These are phyloP conservation scores for Cheilosia scutellata DNA, from an alignment of 2,888 invertebrate genomes.

Conservation along the genomic window DNA sequence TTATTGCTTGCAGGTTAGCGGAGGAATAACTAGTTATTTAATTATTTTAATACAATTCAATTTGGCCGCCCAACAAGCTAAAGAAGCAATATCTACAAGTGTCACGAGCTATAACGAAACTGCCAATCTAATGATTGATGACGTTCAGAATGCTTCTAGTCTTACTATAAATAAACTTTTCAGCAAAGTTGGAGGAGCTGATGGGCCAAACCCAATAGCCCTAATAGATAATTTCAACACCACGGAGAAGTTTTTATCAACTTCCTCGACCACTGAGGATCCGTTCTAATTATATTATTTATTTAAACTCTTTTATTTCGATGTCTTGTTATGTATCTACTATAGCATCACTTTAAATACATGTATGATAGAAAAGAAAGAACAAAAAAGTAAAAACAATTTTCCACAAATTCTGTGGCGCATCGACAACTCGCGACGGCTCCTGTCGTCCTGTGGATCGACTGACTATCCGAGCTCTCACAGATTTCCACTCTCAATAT, in stretches of 20 bases:
- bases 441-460: too few relatives aligned
- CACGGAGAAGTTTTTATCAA: constrained; percentile 3
- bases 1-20: constrained; percentile 78
- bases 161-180: neutral
- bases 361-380: too few relatives aligned
- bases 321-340: too few relatives aligned
- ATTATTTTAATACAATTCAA: constrained; percentile 84
- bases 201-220: neutral
- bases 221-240: constrained; percentile 3
- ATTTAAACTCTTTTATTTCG: too few relatives aligned
- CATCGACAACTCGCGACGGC: too few relatives aligned
- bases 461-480: too few relatives aligned
- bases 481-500: too few relatives aligned
- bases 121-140: constrained; percentile 58
- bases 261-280: constrained; percentile 39
- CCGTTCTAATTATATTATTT: constrained; percentile 14
- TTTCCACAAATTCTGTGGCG: too few relatives aligned
- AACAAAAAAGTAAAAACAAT: too few relatives aligned
- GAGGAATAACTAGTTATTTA: constrained; percentile 84
- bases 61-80: constrained; percentile 83
- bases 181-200: neutral
- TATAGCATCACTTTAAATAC: too few relatives aligned
- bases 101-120: constrained; percentile 78
- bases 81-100: constrained; percentile 78
- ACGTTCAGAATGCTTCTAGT: constrained; percentile 30